Base-by-base conservation (phyloP, 2,797 vertebrate genomes). In the Chromis chromis region DNA sequence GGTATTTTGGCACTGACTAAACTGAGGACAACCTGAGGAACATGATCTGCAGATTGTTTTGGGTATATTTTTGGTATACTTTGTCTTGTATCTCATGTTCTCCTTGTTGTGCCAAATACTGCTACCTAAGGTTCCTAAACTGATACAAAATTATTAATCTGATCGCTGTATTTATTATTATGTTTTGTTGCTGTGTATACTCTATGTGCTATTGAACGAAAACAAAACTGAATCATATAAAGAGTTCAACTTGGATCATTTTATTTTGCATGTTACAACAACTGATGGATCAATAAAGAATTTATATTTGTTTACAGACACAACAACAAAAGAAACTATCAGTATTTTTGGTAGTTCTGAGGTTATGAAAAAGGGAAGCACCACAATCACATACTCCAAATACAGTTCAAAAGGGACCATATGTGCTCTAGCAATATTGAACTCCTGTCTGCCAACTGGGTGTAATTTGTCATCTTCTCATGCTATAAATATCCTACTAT, bases 1-100 rank as follows among this genome's bases (percentile, higher is more conserved):
- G 97, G 92, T 99, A 98, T 78, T 99, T 99, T 83, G 97, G 98
- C 80, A 99, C 97, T 16, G 97, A 99, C 88, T 98, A 64, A 94
- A 79, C 21, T 0, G 1, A 79, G 59, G 76, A 81, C 79, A 60
- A 85, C 78, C 56, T 21, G 80, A 83, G 65, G 83, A 88, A 86
- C 78, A 79, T 70, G 74, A 83, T 50, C 69, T 52, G n/a, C 36
- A 42, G 48, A 67, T 58, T 52, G 59, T 59, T 74, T 78, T 31
- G 4, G 74, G 42, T 73, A 39, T 79, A 58, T 85, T 89, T 78
- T 36, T 9, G 66, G 48, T 68, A 24, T 76, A 53, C 78, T 86
- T 85, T 78, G 44, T 83, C 27, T 54, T 54, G 61, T 67, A 69
- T 65, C 62, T 84, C 71, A 67, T 76, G 69, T 85, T 85, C 59